Percentiles rank a stretch among this genome's conserved stretches.
These are phyloP conservation scores for Gila robusta DNA, from an alignment of 2,797 vertebrate species.

Conservation along the genomic window DNA sequence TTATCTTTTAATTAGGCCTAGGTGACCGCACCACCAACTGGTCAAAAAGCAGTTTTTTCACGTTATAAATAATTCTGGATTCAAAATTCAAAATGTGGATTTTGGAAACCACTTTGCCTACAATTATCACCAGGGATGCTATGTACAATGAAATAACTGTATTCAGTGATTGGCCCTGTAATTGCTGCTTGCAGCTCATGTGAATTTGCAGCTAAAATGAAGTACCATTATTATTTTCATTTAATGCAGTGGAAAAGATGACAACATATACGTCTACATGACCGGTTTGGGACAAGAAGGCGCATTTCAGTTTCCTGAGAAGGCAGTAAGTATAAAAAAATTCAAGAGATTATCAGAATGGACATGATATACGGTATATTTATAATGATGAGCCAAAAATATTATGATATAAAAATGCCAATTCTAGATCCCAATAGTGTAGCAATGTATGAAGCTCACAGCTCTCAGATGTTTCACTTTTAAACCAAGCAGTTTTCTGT, in stretches of 20 bases:
- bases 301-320: neutral
- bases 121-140: neutral
- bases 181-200: neutral
- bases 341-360: no score
- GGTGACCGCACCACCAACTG: neutral
- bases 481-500: no score
- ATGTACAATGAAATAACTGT: no score
- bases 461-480: no score
- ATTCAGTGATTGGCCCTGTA: neutral
- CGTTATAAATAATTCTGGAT: no score
- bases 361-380: no score
- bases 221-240: neutral
- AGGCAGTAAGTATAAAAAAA: neutral
- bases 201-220: neutral
- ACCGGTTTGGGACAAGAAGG: neutral
- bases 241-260: neutral
- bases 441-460: no score
- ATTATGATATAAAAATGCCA: no score
- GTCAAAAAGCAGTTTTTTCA: neutral
- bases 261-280: conserved; percentile 10
- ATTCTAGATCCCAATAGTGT: no score
- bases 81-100: no score
- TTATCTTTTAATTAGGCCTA: neutral
- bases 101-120: no score
- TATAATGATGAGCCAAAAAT: no score